phyloP scores from a whole-genome alignment of 2,888 invertebrate species.

The Pseudanteris insignis region DNA sequence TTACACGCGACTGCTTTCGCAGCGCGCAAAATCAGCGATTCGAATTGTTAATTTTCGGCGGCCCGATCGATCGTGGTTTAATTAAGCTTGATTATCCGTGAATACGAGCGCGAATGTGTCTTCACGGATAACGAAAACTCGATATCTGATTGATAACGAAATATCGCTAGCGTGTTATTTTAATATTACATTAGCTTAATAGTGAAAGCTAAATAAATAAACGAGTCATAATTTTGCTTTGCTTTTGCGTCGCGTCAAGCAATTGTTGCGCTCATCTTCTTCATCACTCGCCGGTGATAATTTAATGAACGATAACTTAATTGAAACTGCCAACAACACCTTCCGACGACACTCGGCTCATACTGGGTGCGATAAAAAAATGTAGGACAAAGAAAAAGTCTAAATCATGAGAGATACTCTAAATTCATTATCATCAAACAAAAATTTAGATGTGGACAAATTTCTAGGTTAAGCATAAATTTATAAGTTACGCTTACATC shows the following conservation, averaged over 20 bases:
- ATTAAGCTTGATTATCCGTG: too few species aligned
- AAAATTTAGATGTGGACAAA: too few species aligned
- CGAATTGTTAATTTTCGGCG: too few species aligned
- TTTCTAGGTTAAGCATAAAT: too few species aligned
- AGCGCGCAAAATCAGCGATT: too few species aligned
- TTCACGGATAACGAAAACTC: conserved; percentile 8
- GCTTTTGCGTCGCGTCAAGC: conserved; percentile 22
- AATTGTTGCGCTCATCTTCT: conserved; percentile 19
- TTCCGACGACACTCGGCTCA: conserved; percentile 14
- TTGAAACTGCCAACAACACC: conserved; percentile 18
- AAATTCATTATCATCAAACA: not conserved
- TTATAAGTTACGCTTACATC: too few species aligned
- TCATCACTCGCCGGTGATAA: conserved; percentile 24
- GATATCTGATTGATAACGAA: conserved; percentile 22
- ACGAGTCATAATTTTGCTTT: conserved; percentile 26
- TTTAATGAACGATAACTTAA: conserved; percentile 28
- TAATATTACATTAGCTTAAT: conserved; percentile 18
- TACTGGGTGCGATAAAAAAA: conserved; percentile 12
- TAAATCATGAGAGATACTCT: not conserved
- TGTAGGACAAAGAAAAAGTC: conserved; percentile 9
- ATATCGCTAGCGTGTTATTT: conserved; percentile 25
- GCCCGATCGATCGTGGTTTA: too few species aligned
- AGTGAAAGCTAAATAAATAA: conserved; percentile 23
- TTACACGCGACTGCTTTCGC: too few species aligned
- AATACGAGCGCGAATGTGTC: conserved; percentile 4